Conservation (phyloP, 1,140 invertebrate species). For the Chymomyza costata region DNA sequence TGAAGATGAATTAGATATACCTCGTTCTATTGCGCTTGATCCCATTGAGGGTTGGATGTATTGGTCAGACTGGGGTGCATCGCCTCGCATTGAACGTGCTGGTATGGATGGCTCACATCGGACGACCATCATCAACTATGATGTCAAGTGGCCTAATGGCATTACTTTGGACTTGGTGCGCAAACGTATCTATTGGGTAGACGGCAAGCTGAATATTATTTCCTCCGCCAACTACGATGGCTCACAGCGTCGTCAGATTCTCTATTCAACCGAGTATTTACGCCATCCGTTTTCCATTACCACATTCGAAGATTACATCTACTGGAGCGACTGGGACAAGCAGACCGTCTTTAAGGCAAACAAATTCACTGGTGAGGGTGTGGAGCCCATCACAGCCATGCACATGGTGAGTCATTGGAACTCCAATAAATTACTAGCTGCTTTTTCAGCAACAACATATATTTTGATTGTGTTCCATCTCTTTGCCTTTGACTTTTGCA, state of each 20-base stretch:
- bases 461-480: neutral
- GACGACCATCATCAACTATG: slow-evolving; percentile 89
- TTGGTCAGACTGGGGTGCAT: slow-evolving; percentile 97
- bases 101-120: slow-evolving; percentile 96
- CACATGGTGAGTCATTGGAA: slow-evolving; percentile 79
- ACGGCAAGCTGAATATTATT: slow-evolving; percentile 93
- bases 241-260: slow-evolving; percentile 83
- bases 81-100: slow-evolving; percentile 93
- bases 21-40: slow-evolving; percentile 95
- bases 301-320: slow-evolving; percentile 94
- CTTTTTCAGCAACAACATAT: too few relatives aligned
- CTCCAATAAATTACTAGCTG: neutral
- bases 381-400: slow-evolving; percentile 83
- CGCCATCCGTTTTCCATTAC: slow-evolving; percentile 95
- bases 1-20: slow-evolving; percentile 89
- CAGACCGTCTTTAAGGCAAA: slow-evolving; percentile 94
- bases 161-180: slow-evolving; percentile 91
- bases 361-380: slow-evolving; percentile 92
- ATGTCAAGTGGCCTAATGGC: slow-evolving; percentile 97
- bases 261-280: slow-evolving; percentile 83
- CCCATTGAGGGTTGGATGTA: slow-evolving; percentile 97
- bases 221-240: slow-evolving; percentile 93
- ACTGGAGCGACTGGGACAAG: slow-evolving; percentile 98
- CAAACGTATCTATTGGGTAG: slow-evolving; percentile 94
- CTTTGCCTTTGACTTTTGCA: slow-evolving; percentile 62